Percentiles rank a stretch among this genome's conserved stretches.
These are phyloP conservation scores for Protonibea diacanthus DNA, from an alignment of 2,797 vertebrate species.

Conservation along the genomic window DNA sequence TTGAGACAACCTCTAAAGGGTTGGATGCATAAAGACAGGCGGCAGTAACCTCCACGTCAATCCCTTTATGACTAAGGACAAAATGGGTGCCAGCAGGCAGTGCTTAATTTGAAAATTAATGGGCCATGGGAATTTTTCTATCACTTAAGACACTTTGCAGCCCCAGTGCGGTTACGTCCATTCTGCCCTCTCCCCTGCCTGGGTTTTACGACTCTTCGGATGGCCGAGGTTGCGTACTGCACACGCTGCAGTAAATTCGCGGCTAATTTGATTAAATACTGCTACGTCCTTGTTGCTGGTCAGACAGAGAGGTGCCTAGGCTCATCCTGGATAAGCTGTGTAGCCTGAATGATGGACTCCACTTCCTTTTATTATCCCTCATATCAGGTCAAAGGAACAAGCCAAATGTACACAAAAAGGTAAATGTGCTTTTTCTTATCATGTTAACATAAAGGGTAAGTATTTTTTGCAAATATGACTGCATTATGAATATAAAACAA, in stretches of 20 bases:
- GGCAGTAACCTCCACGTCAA: conserved; percentile 77
- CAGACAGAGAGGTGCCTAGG: conserved; percentile 70
- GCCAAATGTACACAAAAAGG: background rate
- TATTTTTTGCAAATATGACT: background rate
- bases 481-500: background rate
- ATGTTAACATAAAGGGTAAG: background rate
- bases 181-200: conserved; percentile 41
- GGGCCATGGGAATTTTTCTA: conserved; percentile 69
- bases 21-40: conserved; percentile 55
- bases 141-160: conserved; percentile 75
- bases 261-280: conserved; percentile 72
- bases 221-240: conserved; percentile 37
- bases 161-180: conserved; percentile 31
- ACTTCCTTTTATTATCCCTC: background rate
- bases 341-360: background rate
- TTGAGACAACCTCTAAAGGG: conserved; percentile 53
- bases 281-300: conserved; percentile 76
- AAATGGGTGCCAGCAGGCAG: conserved; percentile 73
- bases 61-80: conserved; percentile 86
- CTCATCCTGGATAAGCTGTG: conserved; percentile 46
- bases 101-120: conserved; percentile 85
- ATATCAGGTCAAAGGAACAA: background rate
- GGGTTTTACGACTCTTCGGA: conserved; percentile 60
- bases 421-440: background rate
- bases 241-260: conserved; percentile 66